Percentiles rank a stretch among this genome's conserved stretches.
phyloP scores from a whole-genome alignment of 1,140 invertebrate species.

The Cyclina sinensis region DNA sequence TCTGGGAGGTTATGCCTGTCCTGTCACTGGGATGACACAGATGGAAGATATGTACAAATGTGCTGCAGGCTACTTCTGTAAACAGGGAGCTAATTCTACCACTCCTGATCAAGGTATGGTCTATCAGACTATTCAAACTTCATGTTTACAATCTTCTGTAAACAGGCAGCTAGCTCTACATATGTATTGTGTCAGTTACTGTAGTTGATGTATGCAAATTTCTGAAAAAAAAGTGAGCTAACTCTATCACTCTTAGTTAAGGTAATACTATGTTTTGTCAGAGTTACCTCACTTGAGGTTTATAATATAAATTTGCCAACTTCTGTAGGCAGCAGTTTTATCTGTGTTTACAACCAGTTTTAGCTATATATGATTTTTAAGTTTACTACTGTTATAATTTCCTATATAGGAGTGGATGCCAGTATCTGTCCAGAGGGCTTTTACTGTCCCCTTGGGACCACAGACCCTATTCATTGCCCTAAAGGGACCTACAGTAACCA shows the following conservation, averaged over 20 bases:
- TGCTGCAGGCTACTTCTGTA: constrained; percentile 84
- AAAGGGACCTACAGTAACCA: constrained; percentile 81
- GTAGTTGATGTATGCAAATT: too few species aligned
- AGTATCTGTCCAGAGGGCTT: constrained; percentile 82
- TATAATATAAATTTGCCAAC: too few species aligned
- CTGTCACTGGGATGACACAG: constrained; percentile 78
- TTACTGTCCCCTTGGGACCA: constrained; percentile 80
- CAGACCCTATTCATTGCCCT: constrained; percentile 78
- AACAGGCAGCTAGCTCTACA: too few species aligned
- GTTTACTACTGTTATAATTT: too few species aligned
- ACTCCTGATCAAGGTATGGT: constrained; percentile 82
- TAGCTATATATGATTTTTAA: not conserved
- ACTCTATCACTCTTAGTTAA: too few species aligned
- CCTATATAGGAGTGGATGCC: constrained; percentile 80
- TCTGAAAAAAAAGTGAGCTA: too few species aligned
- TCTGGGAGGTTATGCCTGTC: constrained; percentile 83
- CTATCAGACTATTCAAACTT: not conserved
- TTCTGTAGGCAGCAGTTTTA: too few species aligned
- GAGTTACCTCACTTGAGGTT: too few species aligned
- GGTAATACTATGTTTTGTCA: too few species aligned
- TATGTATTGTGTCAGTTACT: too few species aligned
- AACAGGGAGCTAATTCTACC: constrained; percentile 82
- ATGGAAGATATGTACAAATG: constrained; percentile 79
- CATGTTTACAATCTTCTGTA: too few species aligned
- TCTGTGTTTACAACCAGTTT: not conserved